Base-by-base conservation (phyloP, 2,888 invertebrate genomes). In the Calliphora vomitoria region DNA sequence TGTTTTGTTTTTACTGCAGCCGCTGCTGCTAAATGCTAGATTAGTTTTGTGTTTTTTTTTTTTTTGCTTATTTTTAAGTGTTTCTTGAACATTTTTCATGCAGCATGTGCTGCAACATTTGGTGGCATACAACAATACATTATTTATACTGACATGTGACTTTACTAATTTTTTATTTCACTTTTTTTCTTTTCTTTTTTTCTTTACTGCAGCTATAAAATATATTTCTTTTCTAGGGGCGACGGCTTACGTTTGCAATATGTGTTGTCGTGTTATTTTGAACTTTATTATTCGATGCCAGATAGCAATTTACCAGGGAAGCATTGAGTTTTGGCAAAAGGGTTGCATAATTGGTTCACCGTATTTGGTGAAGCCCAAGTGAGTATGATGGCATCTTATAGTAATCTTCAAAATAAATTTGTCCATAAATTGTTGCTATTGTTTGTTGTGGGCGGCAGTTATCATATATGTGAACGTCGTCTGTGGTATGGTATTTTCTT, bases 141-240 rank as follows among this genome's bases (percentile, higher is more conserved):
- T 82, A 75, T 60, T 75, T 75, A 41, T 50, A 64, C 76, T 83
- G 76, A 76, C 76, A 71, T 74, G 50, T 72, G 60, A 68, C 66
- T 79, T 79, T 84, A 79, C 72, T 72, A 55, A 84, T 79, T 79
- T 79, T 79, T 83, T 71, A 68, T 18, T 11, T 58, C 8, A n/a
- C 31, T 18, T 38, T 18, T 38, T 38, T 20, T 35, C 2, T 50
- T 31, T 44, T 13, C 35, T 38, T 60, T 50, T 50, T n/a, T 53
- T 53, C 55, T 44, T 64, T 50, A 13, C 62, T 18, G 72, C 72
- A 6, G 44, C 74, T 47, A n/a, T 5, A 58, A 18, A 50, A 62
- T n/a, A 41, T 72, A 5, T 5, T 47, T 35, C 55, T 41, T 35
- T 53, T 13, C 35, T 38, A 41, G 35, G 31, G 10, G 50, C 20